phyloP scores from a whole-genome alignment of 2,888 invertebrate species.

The Andrena camellia region DNA sequence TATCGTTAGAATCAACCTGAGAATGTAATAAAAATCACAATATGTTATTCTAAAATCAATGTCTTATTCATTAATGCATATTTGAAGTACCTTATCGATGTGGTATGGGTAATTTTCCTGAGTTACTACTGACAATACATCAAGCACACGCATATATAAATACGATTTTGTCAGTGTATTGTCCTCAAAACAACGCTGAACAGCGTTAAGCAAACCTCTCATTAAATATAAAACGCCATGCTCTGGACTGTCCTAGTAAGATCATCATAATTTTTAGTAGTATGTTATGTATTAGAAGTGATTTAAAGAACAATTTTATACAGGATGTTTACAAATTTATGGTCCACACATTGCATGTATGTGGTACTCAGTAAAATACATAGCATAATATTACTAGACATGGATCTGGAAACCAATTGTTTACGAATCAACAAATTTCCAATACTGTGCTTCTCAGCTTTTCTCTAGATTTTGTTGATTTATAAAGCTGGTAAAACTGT shows the following conservation, averaged over 20 bases:
- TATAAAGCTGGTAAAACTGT: too few relatives aligned
- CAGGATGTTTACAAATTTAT: background rate
- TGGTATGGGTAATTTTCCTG: constrained; percentile 95
- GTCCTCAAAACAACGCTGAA: constrained; percentile 91
- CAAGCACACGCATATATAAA: constrained; percentile 91
- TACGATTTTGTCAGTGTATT: constrained; percentile 89
- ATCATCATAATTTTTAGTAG: constrained; percentile 3
- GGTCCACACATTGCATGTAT: background rate
- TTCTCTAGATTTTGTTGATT: too few relatives aligned
- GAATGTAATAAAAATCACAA: background rate
- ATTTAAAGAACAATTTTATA: background rate
- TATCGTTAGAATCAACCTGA: constrained; percentile 96
- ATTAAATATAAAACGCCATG: constrained; percentile 93
- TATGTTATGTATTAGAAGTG: background rate
- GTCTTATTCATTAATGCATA: background rate
- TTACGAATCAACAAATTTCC: too few relatives aligned
- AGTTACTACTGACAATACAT: constrained; percentile 91
- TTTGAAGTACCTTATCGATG: constrained; percentile 87
- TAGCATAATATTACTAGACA: too few relatives aligned
- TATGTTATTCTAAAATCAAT: background rate
- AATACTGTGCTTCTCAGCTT: too few relatives aligned
- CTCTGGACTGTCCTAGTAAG: constrained; percentile 93
- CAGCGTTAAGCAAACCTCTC: constrained; percentile 92
- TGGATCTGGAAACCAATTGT: too few relatives aligned
- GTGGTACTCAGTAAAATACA: background rate